Percentiles rank a stretch among this genome's conserved stretches.
These are phyloP conservation scores for Ceyx cyanopectus DNA, from an alignment of 2,113 vertebrate genomes.

Conservation along the genomic window DNA sequence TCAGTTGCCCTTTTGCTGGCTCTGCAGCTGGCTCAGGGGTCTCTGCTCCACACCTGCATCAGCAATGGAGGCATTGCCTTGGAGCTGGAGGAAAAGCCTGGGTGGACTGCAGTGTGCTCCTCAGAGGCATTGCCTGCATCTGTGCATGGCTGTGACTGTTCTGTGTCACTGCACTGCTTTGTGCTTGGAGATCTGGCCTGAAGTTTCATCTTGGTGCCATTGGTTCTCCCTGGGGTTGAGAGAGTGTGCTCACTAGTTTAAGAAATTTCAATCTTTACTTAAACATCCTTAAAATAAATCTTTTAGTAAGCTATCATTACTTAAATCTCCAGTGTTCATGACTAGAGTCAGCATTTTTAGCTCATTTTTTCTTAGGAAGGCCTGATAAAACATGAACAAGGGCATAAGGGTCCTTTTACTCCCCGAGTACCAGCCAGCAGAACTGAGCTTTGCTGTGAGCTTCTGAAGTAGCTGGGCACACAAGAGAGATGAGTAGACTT, in stretches of 20 bases:
- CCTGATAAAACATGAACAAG: slow-evolving; percentile 6
- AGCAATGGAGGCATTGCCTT: neutral
- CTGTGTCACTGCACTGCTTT: neutral
- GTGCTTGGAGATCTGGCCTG: neutral
- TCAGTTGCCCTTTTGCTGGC: neutral
- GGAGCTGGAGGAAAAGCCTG: neutral
- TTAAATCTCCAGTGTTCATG: neutral
- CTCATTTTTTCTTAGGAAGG: slow-evolving; percentile 27
- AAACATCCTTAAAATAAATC: neutral
- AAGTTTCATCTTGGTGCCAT: neutral
- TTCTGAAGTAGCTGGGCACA: slow-evolving; percentile 48
- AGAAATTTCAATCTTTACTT: neutral
- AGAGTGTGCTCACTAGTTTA: neutral
- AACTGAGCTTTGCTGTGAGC: slow-evolving; percentile 13
- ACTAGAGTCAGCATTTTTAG: slow-evolving; percentile 37
- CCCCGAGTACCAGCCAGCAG: neutral
- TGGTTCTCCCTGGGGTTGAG: neutral
- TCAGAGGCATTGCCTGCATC: neutral
- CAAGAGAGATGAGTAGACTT: slow-evolving; percentile 21
- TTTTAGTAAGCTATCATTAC: neutral
- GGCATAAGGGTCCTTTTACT: neutral
- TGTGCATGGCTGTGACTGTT: neutral
- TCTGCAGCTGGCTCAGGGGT: neutral
- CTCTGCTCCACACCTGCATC: neutral
- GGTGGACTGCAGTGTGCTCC: neutral